A percentile compares a stretch with the other conserved stretches of the same genome.
Conservation (phyloP, 2,113 vertebrate genomes). For the Xenus cinereus region DNA sequence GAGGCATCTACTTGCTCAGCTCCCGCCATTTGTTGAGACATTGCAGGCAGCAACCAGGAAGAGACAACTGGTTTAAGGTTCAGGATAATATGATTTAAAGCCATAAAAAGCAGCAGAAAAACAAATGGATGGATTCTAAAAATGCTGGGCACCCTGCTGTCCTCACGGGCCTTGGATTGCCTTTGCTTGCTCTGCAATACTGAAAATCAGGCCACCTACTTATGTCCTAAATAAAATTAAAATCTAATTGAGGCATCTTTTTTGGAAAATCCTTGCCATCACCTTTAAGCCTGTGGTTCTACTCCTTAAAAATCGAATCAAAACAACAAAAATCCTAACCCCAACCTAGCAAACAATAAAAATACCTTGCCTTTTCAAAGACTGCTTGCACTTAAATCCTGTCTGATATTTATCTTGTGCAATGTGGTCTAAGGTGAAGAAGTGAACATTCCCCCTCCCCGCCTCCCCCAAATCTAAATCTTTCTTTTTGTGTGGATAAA, state of each 20-base stretch:
- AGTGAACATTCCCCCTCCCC: not conserved
- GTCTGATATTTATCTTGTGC: not conserved
- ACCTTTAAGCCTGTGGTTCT: not conserved
- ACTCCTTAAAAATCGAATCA: not conserved
- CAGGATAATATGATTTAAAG: not conserved
- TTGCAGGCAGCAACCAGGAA: not conserved
- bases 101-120: not conserved
- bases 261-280: not conserved
- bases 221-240: not conserved
- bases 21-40: not conserved
- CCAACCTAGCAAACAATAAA: not conserved
- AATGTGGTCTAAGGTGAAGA: not conserved
- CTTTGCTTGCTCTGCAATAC: not conserved
- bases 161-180: not conserved
- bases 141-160: not conserved
- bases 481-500: not conserved
- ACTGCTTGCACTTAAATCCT: not conserved
- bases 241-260: not conserved
- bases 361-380: not conserved
- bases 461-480: not conserved
- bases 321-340: not conserved
- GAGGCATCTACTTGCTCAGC: not conserved
- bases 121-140: not conserved
- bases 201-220: not conserved
- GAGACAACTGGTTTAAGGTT: not conserved